These are phyloP conservation scores for Orthonyx spaldingii DNA, from an alignment of 2,113 vertebrate genomes.

Conservation along the genomic window DNA sequence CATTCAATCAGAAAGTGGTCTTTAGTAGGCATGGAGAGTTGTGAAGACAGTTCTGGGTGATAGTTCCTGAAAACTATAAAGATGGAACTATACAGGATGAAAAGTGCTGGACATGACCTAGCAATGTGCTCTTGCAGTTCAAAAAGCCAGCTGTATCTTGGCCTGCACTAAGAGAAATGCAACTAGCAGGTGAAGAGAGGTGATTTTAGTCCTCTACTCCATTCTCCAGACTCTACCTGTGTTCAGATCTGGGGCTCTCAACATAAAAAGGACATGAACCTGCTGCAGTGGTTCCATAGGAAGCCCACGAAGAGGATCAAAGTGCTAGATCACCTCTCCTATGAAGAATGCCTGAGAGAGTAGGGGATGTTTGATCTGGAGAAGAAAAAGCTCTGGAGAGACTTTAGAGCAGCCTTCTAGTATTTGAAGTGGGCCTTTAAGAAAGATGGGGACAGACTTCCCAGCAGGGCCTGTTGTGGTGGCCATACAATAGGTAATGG, in stretches of 20 bases:
- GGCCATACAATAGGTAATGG: too few species aligned
- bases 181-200: not conserved
- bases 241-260: not conserved
- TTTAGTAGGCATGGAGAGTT: not conserved
- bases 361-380: not conserved
- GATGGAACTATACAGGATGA: not conserved
- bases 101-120: not conserved
- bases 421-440: not conserved
- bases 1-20: not conserved
- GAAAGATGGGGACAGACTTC: not conserved
- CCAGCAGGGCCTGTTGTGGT: not conserved
- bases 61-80: not conserved
- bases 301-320: not conserved
- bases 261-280: accelerated
- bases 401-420: not conserved
- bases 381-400: not conserved
- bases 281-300: not conserved
- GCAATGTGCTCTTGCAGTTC: not conserved
- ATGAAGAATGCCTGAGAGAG: not conserved
- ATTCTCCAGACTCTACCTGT: not conserved
- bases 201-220: not conserved
- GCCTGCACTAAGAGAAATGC: not conserved
- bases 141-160: not conserved
- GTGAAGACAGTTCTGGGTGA: not conserved
- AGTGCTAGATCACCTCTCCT: not conserved